phyloP scores from a whole-genome alignment of 2,888 invertebrate species.

The Yponomeuta sedellus region DNA sequence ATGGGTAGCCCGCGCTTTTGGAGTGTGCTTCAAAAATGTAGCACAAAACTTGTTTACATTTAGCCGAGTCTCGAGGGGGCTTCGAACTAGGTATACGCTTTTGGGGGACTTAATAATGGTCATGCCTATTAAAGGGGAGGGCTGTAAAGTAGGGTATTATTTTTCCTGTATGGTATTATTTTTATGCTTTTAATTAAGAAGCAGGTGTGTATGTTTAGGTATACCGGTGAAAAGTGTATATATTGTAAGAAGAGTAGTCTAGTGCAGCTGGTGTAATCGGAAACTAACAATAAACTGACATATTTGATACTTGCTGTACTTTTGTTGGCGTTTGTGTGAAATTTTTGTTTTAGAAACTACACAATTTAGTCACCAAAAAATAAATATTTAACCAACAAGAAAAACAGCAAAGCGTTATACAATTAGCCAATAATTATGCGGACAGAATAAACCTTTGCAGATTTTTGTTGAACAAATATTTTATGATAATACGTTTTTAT shows the following conservation, averaged over 20 bases:
- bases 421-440: too few relatives aligned
- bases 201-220: slow-evolving; percentile 9
- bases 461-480: too few relatives aligned
- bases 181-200: slow-evolving; percentile 23
- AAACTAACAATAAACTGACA: neutral
- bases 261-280: neutral
- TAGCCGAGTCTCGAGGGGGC: slow-evolving; percentile 20
- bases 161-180: slow-evolving; percentile 28
- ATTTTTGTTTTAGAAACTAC: too few relatives aligned
- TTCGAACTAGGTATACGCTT: slow-evolving; percentile 17
- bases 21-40: slow-evolving; percentile 34
- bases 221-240: neutral
- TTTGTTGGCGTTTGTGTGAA: too few relatives aligned
- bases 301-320: too few relatives aligned
- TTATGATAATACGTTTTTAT: too few relatives aligned
- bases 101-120: slow-evolving; percentile 38
- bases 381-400: too few relatives aligned
- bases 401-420: too few relatives aligned
- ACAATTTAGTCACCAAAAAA: too few relatives aligned
- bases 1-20: slow-evolving; percentile 34
- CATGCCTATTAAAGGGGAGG: slow-evolving; percentile 33
- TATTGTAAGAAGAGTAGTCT: neutral
- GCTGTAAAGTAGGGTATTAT: slow-evolving; percentile 32
- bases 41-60: slow-evolving; percentile 29
- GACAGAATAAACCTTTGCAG: too few relatives aligned